Base-by-base conservation (phyloP, 1,140 invertebrate genomes). In the Steinernema feltiae region DNA sequence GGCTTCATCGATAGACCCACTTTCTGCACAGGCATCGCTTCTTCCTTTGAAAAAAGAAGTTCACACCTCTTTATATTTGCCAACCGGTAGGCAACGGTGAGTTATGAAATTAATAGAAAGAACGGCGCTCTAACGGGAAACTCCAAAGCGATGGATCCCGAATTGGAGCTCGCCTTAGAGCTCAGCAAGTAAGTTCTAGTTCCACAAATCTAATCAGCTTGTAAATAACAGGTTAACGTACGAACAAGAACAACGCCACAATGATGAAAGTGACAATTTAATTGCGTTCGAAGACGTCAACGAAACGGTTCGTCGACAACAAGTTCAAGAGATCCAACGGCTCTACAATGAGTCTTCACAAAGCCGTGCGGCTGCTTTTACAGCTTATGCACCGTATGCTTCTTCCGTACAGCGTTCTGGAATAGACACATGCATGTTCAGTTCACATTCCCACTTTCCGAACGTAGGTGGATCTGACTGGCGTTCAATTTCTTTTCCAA, bases 211-310 rank as follows among this genome's bases (percentile, higher is more conserved):
- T 17, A n/a, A n/a, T 63, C 24, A 63, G 24, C 53, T 3, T 27
- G 15, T 27, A 15, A 21, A 7, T 12, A 15, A 7, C 35, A 63
- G 53, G 24, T 15, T 63, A 7, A 63, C 53, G 15, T 63, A 63
- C 53, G 53, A 63, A 27, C 53, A 27, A 27, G 53, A 63, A 21
- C 53, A 21, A 3, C 24, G 3, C 7, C 53, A 63, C 2, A 21
- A 3, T 7, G 53, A 63, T 15, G 12, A 15, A 21, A 63, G 53
- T 27, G 12, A 63, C 2, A 63, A 63, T 63, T 21, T 63, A 21
- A 63, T 63, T 27, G 53, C 53, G 2, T 63, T 63, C 53, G 53
- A 63, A 63, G 53, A 63, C 53, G 53, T 63, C 24, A 63, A 63
- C 24, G 53, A 63, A 27, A 15, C 53, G 2, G 53, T 63, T 63